These are phyloP conservation scores for Gymnobelideus leadbeateri DNA, from an alignment of 2,113 vertebrate species.

Conservation along the genomic window DNA sequence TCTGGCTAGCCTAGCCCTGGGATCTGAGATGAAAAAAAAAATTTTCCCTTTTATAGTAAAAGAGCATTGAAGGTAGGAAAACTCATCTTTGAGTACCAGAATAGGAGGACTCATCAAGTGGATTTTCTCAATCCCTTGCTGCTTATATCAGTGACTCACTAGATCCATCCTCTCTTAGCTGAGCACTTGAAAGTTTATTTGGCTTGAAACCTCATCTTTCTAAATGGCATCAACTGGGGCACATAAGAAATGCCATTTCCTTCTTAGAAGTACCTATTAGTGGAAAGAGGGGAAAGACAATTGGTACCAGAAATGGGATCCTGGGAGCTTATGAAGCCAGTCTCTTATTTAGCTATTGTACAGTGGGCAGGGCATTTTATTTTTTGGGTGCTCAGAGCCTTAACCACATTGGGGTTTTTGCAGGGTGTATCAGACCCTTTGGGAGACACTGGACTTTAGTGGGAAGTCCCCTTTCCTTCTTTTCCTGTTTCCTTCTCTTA, in stretches of 20 bases:
- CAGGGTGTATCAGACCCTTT: neutral
- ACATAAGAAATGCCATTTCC: neutral
- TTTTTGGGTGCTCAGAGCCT: neutral
- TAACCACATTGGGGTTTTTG: neutral
- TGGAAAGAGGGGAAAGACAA: neutral
- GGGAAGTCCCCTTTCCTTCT: neutral
- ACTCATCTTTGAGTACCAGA: neutral
- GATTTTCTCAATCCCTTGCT: neutral
- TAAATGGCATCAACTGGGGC: neutral
- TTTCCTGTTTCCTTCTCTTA: neutral
- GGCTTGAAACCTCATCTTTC: slow-evolving; percentile 10
- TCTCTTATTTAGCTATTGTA: neutral
- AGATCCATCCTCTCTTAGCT: neutral
- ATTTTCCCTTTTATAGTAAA: neutral
- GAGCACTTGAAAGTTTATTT: slow-evolving; percentile 45
- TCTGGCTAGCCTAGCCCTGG: neutral
- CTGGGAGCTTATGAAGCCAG: neutral
- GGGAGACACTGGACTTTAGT: neutral
- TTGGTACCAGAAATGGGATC: neutral
- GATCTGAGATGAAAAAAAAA: neutral
- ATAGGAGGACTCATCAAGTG: neutral
- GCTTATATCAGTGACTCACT: neutral
- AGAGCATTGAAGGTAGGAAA: neutral
- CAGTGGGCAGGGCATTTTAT: neutral
- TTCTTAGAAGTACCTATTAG: neutral